Base-by-base conservation (phyloP, 2,797 vertebrate genomes). In the Paratrypauchen microcephalus region DNA sequence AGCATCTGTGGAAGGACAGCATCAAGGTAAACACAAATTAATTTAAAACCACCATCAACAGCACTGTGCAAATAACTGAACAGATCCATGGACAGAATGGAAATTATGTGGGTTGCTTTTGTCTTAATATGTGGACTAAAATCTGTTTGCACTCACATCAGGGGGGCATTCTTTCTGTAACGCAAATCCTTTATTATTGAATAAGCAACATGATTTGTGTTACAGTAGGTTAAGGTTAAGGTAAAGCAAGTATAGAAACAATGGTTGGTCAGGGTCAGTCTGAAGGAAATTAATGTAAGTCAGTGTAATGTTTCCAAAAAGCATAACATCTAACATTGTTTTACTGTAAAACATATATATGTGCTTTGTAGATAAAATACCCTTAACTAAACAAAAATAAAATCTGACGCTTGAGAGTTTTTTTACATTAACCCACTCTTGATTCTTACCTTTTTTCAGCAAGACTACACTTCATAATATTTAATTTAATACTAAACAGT, bases 1-100 rank as follows among this genome's bases (percentile, higher is more conserved):
- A 96, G 79, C 97, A 99, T 80, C 94, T 83, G 63, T 99, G 97
- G 97, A 96, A 98, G 86, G 97, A 99, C 81, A 95, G 95, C 72
- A 97, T 98, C 83, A 96, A 95, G 96, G 97, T 98, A 94, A 94
- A 92, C 21, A 15, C 5, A 30, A 47, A 28, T 24, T 18, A 16
- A 5, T 45, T 62, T 59, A 59, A 54, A 56, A 26, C 23, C 18
- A 52, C 15, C 6, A 6, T 3, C 57, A 59, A 59, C 28, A 59
- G 7, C 18, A 30, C 18, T 58, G 26, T 15, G 26, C 56, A 58
- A 58, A 18, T 18, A 26, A 28, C 28, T 30, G 18, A 28, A 30
- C 5, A 30, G 18, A 1, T 18, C 16, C 47, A 19, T 50, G 47
- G 47, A 19, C 19, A 52, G 6, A n/a, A 41, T 41, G 39, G 39